Evolutionary conservation across 1,140 invertebrate genomes (phyloP), one percentile per base, ranked within the genome.

Genomic region (Drosophila pectinifera): DNA sequence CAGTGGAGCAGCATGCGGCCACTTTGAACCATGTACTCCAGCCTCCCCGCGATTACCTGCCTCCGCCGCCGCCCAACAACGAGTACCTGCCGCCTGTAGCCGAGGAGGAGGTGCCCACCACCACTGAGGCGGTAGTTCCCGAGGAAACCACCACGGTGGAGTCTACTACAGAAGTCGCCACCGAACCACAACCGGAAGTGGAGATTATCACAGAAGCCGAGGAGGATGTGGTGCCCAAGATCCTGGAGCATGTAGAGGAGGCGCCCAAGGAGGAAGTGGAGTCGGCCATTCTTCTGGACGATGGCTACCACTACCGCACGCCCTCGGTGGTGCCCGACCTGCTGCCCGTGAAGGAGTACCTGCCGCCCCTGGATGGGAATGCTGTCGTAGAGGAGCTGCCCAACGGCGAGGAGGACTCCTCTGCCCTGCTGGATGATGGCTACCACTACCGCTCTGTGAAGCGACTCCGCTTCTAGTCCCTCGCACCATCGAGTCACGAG

Each of bases 381-480:
- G 73, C 64, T 7, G 84, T 89, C 5, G 68, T 80, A 1, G 79
- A 67, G 36, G 76, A 61, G 48, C 28, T 73, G 31, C 84, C 84
- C 46, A 48, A 80, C 16, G 72, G 73, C 41, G 78, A 80, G 2
- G 82, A 80, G 14, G 79, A 90, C 16, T 72, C 79, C 1, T 69
- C 77, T 4, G 78, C 80, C 2, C 54, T 91, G 8, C 41, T 75
- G n/a, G 88, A 91, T 18, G 88, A 91, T 91, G 88, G 88, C 31
- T 91, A 91, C 48, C 88, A 91, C 56, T 90, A 90, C 63, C 88
- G 88, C 13, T 62, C 80, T 0, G 70, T 90, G 7, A 72, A 78
- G 49, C 72, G 83, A 34, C 63, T 89, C 41, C 80, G 84, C 8
- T 61, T 73, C 59, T 86, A 72, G 42, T 63, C 57, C 16, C 10